Evolutionary conservation across 2,888 invertebrate genomes (phyloP), one percentile per base, ranked within the genome.

Genomic region (Podabrus alpinus): DNA sequence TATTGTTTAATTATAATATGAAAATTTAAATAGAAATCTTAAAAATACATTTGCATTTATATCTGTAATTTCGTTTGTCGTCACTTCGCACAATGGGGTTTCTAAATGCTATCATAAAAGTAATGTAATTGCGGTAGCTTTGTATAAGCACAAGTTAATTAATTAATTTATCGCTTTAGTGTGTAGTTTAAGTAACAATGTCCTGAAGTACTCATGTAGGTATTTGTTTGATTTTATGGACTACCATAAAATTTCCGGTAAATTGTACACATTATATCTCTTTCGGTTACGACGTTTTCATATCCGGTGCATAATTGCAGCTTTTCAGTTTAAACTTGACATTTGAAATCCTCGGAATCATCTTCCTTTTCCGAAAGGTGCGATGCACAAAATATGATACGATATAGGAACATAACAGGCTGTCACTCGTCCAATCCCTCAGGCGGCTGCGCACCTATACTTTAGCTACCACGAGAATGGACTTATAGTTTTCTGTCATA

Each of bases 111-210:
- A 75, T 78, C 78, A 79, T 81, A 81, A 81, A 81, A 81, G 81
- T 81, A 79, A 81, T 81, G 79, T 81, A 81, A 81, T 80, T 80
- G 80, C 77, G 72, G 78, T 77, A 80, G 81, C 80, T 81, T 81
- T 80, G 80, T 79, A 78, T 79, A 81, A 81, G 78, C 71, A 75
- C 79, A 75, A 74, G 78, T 77, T 81, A 81, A 81, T 81, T 79
- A 81, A 80, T 81, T 79, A 81, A 80, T 81, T 81, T 81, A 81
- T 80, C 73, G 80, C 75, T 80, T 80, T 78, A 77, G 78, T 45
- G 45, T 45, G 45, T 79, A 77, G 77, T 80, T 75, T 76, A 76
- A 76, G 76, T 71, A 76, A 73, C 70, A 69, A 72, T 66, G 73
- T 73, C 76, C 73, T 68, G 29, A 68, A 69, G 70, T 67, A 64